Evolutionary conservation across 2,888 invertebrate species (phyloP).

Genomic region (Pristionchus entomophagus): DNA sequence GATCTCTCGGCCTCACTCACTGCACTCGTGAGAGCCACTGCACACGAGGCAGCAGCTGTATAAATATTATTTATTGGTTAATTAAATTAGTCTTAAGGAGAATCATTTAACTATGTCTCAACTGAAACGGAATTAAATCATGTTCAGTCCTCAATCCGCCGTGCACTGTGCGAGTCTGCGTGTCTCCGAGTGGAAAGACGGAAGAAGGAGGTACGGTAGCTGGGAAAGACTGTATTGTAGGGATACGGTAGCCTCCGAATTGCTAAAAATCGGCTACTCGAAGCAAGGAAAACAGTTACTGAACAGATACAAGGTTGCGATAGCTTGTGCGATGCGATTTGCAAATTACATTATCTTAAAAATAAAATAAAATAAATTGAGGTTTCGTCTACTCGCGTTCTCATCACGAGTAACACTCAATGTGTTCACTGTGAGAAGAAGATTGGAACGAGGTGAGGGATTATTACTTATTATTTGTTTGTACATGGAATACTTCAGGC

Average conservation of each 20-base stretch:
- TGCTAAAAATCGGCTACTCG: not conserved
- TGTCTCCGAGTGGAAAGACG: conserved; percentile 24
- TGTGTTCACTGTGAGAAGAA: conserved; percentile 94
- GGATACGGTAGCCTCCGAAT: not conserved
- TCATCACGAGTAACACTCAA: conserved; percentile 89
- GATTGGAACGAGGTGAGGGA: conserved; percentile 87
- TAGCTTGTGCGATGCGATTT: no score
- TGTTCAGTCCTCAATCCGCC: conserved; percentile 20
- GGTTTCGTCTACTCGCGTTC: conserved; percentile 48
- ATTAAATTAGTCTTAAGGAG: no score
- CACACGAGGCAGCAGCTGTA: conserved; percentile 79
- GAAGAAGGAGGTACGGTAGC: conserved; percentile 39
- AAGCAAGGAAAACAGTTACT: not conserved
- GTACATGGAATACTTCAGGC: not conserved
- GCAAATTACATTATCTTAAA: not conserved
- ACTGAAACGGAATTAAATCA: not conserved
- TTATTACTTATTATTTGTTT: not conserved
- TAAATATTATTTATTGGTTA: no score
- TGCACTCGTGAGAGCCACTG: conserved; percentile 86
- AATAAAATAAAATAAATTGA: not conserved
- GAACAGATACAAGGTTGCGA: no score
- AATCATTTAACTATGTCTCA: no score
- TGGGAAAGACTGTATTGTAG: not conserved
- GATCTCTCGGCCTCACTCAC: conserved; percentile 82
- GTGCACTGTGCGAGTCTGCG: conserved; percentile 41